These are phyloP conservation scores for Lasioglossum baleicum DNA, from an alignment of 1,140 invertebrate genomes.

Conservation along the genomic window DNA sequence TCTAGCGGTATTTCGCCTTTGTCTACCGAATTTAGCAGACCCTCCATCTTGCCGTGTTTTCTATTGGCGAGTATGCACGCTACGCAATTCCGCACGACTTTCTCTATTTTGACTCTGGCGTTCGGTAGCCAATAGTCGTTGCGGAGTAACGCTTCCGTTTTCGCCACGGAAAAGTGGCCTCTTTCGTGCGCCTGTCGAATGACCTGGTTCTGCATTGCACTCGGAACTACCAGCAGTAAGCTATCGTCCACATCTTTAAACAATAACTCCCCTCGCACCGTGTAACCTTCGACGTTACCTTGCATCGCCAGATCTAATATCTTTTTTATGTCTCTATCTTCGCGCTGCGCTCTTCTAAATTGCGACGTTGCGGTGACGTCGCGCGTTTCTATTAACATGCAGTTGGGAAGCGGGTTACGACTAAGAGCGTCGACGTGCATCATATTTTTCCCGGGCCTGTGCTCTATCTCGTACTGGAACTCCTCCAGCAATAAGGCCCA, in stretches of 20 bases:
- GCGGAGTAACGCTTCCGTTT: conserved; percentile 11
- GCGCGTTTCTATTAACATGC: not conserved
- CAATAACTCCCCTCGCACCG: not conserved
- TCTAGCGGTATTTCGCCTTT: not conserved
- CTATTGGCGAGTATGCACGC: conserved; percentile 11
- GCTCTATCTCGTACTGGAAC: too few relatives aligned
- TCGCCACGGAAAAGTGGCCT: not conserved
- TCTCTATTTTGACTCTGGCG: conserved; percentile 21
- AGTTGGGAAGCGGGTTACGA: not conserved
- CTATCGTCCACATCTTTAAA: not conserved
- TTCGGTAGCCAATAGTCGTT: conserved; percentile 34
- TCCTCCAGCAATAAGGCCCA: too few relatives aligned
- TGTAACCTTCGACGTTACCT: not conserved
- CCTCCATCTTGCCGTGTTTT: conserved; percentile 4
- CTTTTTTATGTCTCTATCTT: not conserved
- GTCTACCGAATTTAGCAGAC: not conserved
- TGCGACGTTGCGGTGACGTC: not conserved
- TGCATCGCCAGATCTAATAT: not conserved
- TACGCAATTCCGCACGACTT: conserved; percentile 25
- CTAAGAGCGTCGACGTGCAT: not conserved
- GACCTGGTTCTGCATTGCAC: not conserved
- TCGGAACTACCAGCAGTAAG: not conserved
- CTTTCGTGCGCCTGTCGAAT: not conserved
- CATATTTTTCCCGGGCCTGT: too few relatives aligned
- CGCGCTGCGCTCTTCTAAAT: not conserved